Evolutionary conservation across 2,797 vertebrate species (phyloP).

Genomic region (Sebastes wilsoni): DNA sequence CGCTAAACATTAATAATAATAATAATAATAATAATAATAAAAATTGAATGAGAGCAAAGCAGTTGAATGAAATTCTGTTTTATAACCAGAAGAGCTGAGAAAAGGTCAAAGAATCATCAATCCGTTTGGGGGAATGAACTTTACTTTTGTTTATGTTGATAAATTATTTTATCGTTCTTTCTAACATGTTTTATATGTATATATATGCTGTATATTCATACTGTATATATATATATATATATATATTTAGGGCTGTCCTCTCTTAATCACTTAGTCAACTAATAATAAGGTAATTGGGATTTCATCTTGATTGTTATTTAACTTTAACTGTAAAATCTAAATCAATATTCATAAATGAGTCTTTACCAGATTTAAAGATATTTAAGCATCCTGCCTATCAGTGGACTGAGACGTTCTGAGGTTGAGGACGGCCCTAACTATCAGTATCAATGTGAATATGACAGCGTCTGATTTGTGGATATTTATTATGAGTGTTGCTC

Average conservation of each 20-base stretch:
- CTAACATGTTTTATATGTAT: not conserved
- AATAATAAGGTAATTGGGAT: not conserved
- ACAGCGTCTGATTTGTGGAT: conserved; percentile 57
- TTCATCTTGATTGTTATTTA: not conserved
- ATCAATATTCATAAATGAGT: not conserved
- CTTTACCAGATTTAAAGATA: not conserved
- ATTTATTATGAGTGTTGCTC: conserved; percentile 76
- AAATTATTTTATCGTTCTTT: not conserved
- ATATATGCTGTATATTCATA: too few relatives aligned
- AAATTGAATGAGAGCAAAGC: not conserved
- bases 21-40: not conserved
- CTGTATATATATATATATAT: not conserved
- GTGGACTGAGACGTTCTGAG: not conserved
- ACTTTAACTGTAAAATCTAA: not conserved
- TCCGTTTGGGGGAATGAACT: not conserved
- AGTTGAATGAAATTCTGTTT: not conserved
- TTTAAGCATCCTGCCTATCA: not conserved
- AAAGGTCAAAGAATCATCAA: not conserved
- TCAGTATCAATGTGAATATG: conserved; percentile 8
- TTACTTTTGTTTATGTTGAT: not conserved
- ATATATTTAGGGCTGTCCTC: not conserved
- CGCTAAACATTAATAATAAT: not conserved
- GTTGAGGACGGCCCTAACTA: not conserved
- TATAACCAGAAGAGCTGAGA: not conserved
- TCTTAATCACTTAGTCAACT: not conserved